Percentiles rank a stretch among this genome's conserved stretches.
Conservation (phyloP, 2,113 vertebrate species). For the Thomomys bottae region DNA sequence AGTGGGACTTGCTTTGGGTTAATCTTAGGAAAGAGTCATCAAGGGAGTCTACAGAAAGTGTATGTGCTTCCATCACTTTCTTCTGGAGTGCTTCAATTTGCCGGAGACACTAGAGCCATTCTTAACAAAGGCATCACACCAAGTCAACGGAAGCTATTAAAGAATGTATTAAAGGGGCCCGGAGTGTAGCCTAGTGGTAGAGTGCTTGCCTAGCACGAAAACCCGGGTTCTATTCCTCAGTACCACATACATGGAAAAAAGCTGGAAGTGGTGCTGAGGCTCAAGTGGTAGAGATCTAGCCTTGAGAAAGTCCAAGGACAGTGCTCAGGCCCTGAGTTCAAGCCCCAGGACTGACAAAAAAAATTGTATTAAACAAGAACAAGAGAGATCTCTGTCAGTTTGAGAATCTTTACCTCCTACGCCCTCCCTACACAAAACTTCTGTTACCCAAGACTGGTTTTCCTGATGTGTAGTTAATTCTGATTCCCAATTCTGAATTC, state of each 20-base stretch:
- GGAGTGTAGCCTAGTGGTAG: too few relatives aligned
- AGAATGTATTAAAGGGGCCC: not conserved
- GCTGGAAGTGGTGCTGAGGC: too few relatives aligned
- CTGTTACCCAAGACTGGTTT: not conserved
- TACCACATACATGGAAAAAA: too few relatives aligned
- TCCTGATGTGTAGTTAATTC: not conserved
- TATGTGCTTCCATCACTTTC: not conserved
- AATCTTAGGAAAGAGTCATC: not conserved
- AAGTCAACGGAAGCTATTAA: constrained; percentile 16
- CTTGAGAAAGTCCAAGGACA: too few relatives aligned
- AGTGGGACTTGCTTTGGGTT: not conserved
- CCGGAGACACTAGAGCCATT: not conserved
- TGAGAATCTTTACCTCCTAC: not conserved
- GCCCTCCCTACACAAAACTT: not conserved
- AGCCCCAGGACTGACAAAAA: too few relatives aligned
- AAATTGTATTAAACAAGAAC: not conserved
- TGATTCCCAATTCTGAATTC: constrained; percentile 23
- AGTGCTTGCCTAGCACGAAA: too few relatives aligned
- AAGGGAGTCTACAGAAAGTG: not conserved
- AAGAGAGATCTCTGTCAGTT: not conserved
- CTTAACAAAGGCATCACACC: not conserved
- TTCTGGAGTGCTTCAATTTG: not conserved
- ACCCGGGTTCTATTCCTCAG: too few relatives aligned
- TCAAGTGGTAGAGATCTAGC: too few relatives aligned
- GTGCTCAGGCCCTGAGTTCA: too few relatives aligned